phyloP scores from a whole-genome alignment of 2,113 vertebrate species.

The Todiramphus saurophagus region DNA sequence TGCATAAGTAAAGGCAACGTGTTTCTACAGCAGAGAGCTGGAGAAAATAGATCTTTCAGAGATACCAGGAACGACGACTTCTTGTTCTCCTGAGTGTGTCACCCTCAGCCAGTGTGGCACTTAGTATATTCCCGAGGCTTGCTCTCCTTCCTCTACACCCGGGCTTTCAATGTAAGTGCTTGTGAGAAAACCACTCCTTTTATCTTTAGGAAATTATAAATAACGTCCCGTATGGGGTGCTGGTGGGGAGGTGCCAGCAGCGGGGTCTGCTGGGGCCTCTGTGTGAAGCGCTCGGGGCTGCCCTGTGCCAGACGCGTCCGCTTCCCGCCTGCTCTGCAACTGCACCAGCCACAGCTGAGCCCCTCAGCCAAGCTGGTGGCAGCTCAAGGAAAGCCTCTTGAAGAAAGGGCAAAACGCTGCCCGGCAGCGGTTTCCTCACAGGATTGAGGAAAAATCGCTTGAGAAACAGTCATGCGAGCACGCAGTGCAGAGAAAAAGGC shows the following conservation, averaged over 20 bases:
- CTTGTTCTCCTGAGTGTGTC: not conserved
- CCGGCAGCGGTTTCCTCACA: not conserved
- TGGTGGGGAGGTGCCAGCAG: accelerated
- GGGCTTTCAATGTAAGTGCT: not conserved
- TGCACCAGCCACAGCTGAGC: not conserved
- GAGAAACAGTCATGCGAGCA: not conserved
- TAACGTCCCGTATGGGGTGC: not conserved
- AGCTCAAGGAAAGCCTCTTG: accelerated
- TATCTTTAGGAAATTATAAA: not conserved
- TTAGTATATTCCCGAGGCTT: accelerated
- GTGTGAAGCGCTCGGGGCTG: not conserved
- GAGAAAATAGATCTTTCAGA: not conserved
- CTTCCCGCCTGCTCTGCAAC: accelerated
- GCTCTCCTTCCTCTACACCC: not conserved
- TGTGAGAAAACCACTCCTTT: not conserved
- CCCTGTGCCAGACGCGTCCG: accelerated
- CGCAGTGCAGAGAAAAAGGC: not conserved
- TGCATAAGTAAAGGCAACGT: not conserved
- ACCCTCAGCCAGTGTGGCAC: accelerated
- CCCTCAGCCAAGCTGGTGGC: accelerated
- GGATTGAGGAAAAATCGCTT: not conserved
- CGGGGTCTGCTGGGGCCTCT: accelerated
- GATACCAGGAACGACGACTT: not conserved
- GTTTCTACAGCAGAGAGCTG: not conserved
- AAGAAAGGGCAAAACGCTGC: accelerated